These are phyloP conservation scores for Synanthedon myopaeformis DNA, from an alignment of 2,888 invertebrate species.

Conservation along the genomic window DNA sequence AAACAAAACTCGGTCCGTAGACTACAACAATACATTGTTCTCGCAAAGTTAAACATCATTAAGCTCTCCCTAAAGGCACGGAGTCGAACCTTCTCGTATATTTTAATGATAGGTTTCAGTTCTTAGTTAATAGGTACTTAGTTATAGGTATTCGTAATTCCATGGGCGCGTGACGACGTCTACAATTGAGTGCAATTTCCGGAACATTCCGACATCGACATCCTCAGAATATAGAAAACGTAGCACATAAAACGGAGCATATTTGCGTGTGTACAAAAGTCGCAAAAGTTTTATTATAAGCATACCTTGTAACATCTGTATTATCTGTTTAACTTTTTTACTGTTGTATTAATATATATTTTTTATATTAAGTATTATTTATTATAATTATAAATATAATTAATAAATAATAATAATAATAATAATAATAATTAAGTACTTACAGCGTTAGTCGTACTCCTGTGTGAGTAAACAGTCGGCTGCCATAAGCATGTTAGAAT, in stretches of 20 bases:
- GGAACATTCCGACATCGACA: slow-evolving; percentile 21
- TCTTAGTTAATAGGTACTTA: not conserved
- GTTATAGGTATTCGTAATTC: not conserved
- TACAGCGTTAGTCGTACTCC: too few relatives aligned
- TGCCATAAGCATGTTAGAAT: too few relatives aligned
- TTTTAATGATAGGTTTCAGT: not conserved
- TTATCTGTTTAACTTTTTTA: too few relatives aligned
- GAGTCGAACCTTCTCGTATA: not conserved
- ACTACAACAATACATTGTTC: not conserved
- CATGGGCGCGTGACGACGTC: slow-evolving; percentile 11
- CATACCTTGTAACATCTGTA: too few relatives aligned
- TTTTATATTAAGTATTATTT: too few relatives aligned
- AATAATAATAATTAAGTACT: too few relatives aligned
- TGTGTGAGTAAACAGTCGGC: too few relatives aligned
- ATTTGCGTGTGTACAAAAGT: not conserved
- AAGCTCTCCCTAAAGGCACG: not conserved
- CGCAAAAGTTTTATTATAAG: not conserved
- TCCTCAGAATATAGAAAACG: slow-evolving; percentile 9
- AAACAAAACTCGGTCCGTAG: not conserved
- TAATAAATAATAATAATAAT: too few relatives aligned
- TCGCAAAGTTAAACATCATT: not conserved
- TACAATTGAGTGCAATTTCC: slow-evolving; percentile 44
- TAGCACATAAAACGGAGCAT: not conserved
- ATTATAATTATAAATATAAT: too few relatives aligned
- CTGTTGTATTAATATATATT: too few relatives aligned